Conservation (phyloP, 2,797 vertebrate genomes). For the Sardinella longiceps region DNA sequence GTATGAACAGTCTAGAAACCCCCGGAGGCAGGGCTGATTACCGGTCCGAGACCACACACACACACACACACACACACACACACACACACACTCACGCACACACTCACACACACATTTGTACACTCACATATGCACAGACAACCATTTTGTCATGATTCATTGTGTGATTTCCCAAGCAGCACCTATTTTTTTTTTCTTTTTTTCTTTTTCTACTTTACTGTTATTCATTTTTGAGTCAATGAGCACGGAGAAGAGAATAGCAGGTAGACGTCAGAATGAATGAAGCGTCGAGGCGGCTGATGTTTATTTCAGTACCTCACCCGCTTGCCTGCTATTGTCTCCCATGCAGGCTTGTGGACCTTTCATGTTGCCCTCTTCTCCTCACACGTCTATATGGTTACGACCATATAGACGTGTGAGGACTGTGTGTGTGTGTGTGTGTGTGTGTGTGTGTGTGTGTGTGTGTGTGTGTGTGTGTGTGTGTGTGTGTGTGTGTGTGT, state of each 20-base stretch:
- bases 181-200: conserved; percentile 9
- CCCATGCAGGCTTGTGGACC: neutral
- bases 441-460: too few species aligned
- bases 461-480: too few species aligned
- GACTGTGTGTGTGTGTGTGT: too few species aligned
- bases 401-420: too few species aligned
- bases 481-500: too few species aligned
- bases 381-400: too few species aligned
- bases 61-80: conserved; percentile 16
- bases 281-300: neutral
- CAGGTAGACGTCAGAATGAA: neutral
- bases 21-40: conserved; percentile 44
- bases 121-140: conserved; percentile 21
- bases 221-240: conserved; percentile 25
- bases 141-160: neutral
- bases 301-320: neutral
- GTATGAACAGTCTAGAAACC: conserved; percentile 48
- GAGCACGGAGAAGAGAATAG: conserved; percentile 2
- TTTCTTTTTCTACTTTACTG: neutral
- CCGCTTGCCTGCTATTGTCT: neutral
- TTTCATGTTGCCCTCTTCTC: neutral
- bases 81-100: conserved; percentile 8
- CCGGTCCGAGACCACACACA: conserved; percentile 34
- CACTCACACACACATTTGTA: neutral
- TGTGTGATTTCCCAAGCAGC: neutral